These are phyloP conservation scores for Biston betularia DNA, from an alignment of 2,888 invertebrate genomes.

Conservation along the genomic window DNA sequence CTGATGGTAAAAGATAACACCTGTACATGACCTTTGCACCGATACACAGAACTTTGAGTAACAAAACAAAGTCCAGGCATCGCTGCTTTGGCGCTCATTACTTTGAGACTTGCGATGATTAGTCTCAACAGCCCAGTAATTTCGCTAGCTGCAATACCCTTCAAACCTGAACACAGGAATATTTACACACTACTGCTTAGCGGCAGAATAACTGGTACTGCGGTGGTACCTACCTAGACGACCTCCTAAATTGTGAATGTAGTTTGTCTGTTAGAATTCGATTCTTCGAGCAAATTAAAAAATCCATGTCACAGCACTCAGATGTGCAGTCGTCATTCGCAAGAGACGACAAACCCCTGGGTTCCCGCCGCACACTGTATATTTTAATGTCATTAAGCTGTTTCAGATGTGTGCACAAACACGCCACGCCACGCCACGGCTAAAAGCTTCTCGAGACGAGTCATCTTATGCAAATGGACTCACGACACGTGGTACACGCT, in stretches of 20 bases:
- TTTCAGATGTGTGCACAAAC: constrained; percentile 43
- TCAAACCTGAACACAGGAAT: too few relatives aligned
- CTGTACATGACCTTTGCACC: too few relatives aligned
- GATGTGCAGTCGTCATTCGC: constrained; percentile 24
- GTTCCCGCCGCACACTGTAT: constrained; percentile 26
- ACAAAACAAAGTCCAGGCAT: too few relatives aligned
- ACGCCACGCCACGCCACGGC: constrained; percentile 38
- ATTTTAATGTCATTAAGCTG: constrained; percentile 48
- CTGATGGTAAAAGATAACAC: too few relatives aligned
- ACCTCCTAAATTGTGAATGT: neutral
- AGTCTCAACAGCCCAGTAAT: too few relatives aligned
- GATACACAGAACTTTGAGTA: too few relatives aligned
- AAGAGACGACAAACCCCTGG: constrained; percentile 18
- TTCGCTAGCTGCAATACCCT: too few relatives aligned
- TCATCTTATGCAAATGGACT: constrained; percentile 51
- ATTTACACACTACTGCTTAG: too few relatives aligned
- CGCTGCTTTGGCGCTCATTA: too few relatives aligned
- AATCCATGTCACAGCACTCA: constrained; percentile 16
- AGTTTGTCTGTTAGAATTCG: constrained; percentile 11
- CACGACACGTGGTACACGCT: constrained; percentile 27
- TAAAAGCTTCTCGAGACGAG: constrained; percentile 47
- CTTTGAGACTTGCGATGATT: too few relatives aligned
- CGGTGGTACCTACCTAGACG: too few relatives aligned
- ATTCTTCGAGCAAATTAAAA: constrained; percentile 5
- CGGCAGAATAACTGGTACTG: too few relatives aligned